Conservation (phyloP, 2,113 vertebrate species). For the Albula glossodonta region DNA sequence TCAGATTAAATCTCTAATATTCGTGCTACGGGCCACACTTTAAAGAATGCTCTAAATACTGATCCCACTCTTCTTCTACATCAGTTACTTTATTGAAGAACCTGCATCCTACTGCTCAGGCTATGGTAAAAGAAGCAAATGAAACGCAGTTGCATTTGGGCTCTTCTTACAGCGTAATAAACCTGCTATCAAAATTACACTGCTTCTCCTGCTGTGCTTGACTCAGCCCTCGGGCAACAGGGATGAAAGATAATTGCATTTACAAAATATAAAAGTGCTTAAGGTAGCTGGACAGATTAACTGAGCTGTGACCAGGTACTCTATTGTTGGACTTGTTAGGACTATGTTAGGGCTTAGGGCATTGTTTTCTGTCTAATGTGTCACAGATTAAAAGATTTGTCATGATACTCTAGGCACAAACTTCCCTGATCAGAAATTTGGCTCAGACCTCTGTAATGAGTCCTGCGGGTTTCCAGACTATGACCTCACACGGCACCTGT, state of each 20-base stretch:
- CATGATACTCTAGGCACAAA: not conserved
- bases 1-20: not conserved
- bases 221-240: not conserved
- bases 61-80: not conserved
- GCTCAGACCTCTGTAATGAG: not conserved
- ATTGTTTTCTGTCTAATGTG: not conserved
- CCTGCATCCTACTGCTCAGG: not conserved
- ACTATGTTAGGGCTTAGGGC: not conserved
- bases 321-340: not conserved
- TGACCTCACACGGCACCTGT: not conserved
- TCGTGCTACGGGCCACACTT: too few species aligned
- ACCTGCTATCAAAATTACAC: not conserved
- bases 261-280: constrained; percentile 9
- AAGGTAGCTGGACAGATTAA: not conserved
- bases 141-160: not conserved
- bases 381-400: not conserved
- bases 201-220: not conserved
- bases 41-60: too few species aligned
- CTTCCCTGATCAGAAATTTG: not conserved
- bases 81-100: not conserved
- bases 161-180: not conserved
- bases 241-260: not conserved
- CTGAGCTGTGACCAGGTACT: not conserved
- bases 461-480: not conserved
- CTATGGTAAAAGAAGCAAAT: not conserved